A percentile compares a stretch with the other conserved stretches of the same genome.
Conservation (phyloP, 2,797 vertebrate genomes). For the Pseudotriccus pelzelni region DNA sequence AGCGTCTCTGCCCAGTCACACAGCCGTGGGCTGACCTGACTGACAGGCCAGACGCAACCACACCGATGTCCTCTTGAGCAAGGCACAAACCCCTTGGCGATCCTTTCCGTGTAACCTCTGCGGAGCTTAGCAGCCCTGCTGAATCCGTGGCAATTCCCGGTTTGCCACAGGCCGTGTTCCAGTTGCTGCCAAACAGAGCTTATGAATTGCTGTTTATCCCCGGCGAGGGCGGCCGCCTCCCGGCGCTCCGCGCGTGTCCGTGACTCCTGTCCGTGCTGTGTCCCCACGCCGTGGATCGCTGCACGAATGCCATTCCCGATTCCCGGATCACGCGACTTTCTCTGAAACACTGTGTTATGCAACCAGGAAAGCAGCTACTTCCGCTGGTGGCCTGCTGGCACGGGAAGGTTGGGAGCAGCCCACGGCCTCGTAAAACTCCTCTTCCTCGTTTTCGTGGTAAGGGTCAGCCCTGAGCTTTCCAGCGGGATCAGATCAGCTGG, state of each 20-base stretch:
- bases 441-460: background rate
- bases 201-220: background rate
- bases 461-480: background rate
- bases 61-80: background rate
- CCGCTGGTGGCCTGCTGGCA: background rate
- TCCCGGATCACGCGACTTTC: background rate
- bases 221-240: background rate
- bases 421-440: background rate
- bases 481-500: accelerated
- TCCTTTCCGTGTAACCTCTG: background rate
- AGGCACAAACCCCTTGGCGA: background rate
- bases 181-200: slow-evolving; percentile 37
- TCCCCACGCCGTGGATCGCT: background rate
- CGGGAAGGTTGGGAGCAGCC: background rate
- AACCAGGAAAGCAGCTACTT: background rate
- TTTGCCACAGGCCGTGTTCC: background rate
- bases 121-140: background rate
- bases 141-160: background rate
- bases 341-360: background rate
- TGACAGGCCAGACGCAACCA: background rate
- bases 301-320: accelerated
- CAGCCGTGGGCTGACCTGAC: background rate
- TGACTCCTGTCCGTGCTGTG: background rate
- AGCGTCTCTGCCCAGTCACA: background rate
- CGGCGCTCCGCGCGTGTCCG: accelerated